Evolutionary conservation across 2,888 invertebrate genomes (phyloP).

Genomic region (Spilarctia lutea): DNA sequence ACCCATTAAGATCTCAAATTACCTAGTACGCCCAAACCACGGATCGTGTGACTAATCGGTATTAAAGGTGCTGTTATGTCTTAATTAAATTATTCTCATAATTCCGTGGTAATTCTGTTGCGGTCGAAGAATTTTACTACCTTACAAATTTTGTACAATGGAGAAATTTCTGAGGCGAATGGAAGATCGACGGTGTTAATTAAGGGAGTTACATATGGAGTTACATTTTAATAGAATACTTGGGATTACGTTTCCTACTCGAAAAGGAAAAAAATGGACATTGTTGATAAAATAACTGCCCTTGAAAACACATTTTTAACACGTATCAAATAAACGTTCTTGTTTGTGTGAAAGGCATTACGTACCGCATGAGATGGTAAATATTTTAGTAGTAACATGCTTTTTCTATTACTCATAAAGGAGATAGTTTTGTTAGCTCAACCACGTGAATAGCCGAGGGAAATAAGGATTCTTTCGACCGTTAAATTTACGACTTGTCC

Average conservation of each 20-base stretch:
- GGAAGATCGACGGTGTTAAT: conserved; percentile 76
- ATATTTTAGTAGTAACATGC: conserved; percentile 56
- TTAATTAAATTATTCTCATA: conserved; percentile 85
- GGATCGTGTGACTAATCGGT: conserved; percentile 84
- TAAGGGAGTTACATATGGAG: conserved; percentile 70
- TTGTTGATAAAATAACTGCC: conserved; percentile 42
- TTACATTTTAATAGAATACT: conserved; percentile 59
- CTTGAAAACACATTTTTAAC: conserved; percentile 37
- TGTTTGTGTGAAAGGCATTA: conserved; percentile 40
- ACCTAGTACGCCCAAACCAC: conserved; percentile 82
- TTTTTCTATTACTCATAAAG: conserved; percentile 77
- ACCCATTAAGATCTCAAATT: conserved; percentile 83
- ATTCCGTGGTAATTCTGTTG: conserved; percentile 74
- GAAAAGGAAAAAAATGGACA: conserved; percentile 31
- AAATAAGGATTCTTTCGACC: conserved; percentile 83
- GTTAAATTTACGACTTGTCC: conserved; percentile 86
- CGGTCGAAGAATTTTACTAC: conserved; percentile 78
- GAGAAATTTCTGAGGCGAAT: conserved; percentile 78
- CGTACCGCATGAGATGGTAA: conserved; percentile 40
- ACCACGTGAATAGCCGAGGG: conserved; percentile 78
- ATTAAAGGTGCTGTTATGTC: conserved; percentile 83
- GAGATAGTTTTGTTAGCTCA: conserved; percentile 75
- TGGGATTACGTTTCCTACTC: conserved; percentile 50
- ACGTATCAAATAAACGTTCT: conserved; percentile 27
- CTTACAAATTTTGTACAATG: conserved; percentile 82